Percentiles rank a stretch among this genome's conserved stretches.
These are phyloP conservation scores for Picathartes gymnocephalus DNA, from an alignment of 2,113 vertebrate species.

Conservation along the genomic window DNA sequence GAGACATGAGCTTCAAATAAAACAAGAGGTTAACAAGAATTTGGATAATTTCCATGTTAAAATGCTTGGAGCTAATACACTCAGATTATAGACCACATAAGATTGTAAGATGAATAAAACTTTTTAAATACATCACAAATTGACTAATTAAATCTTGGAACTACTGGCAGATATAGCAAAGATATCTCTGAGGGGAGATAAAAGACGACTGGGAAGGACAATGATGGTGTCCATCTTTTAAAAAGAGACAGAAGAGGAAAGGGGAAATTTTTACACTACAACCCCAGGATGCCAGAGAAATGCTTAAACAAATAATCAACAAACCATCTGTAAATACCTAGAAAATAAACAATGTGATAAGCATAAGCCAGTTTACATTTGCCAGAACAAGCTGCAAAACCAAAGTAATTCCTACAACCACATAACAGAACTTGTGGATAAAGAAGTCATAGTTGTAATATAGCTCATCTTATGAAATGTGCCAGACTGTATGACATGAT, in stretches of 20 bases:
- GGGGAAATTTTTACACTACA: not conserved
- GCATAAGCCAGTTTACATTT: conserved; percentile 13
- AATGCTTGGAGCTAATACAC: not conserved
- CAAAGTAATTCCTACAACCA: conserved; percentile 11
- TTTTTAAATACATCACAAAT: not conserved
- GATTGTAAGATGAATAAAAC: not conserved
- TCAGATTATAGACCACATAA: not conserved
- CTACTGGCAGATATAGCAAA: not conserved
- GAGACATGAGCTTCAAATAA: not conserved
- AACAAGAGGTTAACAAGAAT: not conserved
- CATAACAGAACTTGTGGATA: conserved; percentile 21
- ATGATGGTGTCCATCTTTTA: not conserved
- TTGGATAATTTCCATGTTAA: not conserved
- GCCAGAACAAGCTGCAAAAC: conserved; percentile 56
- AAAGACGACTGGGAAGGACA: not conserved
- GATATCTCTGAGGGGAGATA: not conserved
- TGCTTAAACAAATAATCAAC: conserved; percentile 49
- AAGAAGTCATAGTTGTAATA: conserved; percentile 8
- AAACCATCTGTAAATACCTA: conserved; percentile 55
- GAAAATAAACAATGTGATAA: conserved; percentile 45
- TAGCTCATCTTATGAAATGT: not conserved
- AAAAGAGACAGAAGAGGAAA: not conserved
- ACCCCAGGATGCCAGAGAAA: not conserved
- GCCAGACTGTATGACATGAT: not conserved
- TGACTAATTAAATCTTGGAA: not conserved